phyloP scores from a whole-genome alignment of 2,888 invertebrate species.

The Ornithoptera priamus region DNA sequence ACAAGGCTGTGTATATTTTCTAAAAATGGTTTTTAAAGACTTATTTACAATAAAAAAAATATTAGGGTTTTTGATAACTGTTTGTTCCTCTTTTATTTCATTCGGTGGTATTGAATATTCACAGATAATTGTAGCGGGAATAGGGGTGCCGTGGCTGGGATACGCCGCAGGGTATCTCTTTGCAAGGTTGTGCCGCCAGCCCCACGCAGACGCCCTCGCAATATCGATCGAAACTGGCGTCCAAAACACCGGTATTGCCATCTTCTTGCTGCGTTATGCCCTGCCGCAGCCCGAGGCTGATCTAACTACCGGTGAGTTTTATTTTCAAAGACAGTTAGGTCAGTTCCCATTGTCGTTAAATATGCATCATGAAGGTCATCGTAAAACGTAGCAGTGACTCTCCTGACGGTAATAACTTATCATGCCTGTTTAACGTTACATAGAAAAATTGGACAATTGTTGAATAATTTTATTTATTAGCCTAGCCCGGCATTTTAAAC shows the following conservation, averaged over 20 bases:
- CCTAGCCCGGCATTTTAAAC: no score
- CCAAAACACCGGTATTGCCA: constrained; percentile 95
- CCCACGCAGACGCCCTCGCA: constrained; percentile 86
- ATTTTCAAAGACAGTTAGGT: background rate
- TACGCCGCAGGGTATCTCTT: constrained; percentile 84
- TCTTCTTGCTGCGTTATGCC: constrained; percentile 90
- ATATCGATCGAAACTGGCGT: constrained; percentile 96
- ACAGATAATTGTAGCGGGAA: constrained; percentile 89
- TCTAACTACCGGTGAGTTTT: constrained; percentile 86
- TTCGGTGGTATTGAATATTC: background rate
- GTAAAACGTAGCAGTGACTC: no score
- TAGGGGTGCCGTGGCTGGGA: constrained; percentile 91
- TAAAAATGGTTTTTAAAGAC: no score
- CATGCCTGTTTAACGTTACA: no score
- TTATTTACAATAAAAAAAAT: no score
- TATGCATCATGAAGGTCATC: no score
- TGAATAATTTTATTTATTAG: no score
- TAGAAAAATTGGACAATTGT: no score
- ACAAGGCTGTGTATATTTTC: no score
- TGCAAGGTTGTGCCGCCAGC: constrained; percentile 82
- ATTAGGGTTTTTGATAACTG: no score
- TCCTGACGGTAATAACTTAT: no score
- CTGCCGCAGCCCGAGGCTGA: constrained; percentile 92
- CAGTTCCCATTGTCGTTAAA: no score
- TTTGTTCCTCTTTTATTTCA: background rate